Evolutionary conservation across 1,140 invertebrate species (phyloP), one percentile per base, ranked within the genome.

Genomic region (Euborellia annulipes): DNA sequence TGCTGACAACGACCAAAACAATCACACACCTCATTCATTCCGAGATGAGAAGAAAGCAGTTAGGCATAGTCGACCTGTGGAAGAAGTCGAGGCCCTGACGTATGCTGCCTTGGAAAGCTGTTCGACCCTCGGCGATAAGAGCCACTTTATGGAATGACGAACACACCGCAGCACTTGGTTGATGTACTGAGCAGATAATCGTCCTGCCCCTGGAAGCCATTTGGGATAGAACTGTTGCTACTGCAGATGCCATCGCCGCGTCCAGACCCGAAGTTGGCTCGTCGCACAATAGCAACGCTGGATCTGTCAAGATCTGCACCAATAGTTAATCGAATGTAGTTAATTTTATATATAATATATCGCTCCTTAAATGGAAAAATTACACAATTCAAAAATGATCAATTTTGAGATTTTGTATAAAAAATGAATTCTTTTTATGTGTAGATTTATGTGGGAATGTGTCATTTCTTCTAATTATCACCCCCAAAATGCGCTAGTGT

Each of bases 281-380:
- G 60, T 98, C 94, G 62, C 92, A 97, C 58, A 98, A 92, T 73
- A 98, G 76, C 30, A 98, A 63, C 1, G 88, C 82, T 2, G 93
- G 93, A 68, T 97, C 83, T 0, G 90, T 97, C 18, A 97, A 66
- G n/a, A 79, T 65, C 75, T 76, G 46, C n/a, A n/a, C n/a, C n/a
- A n/a, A n/a, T n/a, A n/a, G n/a, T n/a, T n/a, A n/a, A n/a, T n/a
- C n/a, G n/a, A n/a, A n/a, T n/a, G n/a, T n/a, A n/a, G n/a, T n/a
- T n/a, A n/a, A n/a, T n/a, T n/a, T n/a, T n/a, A n/a, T n/a, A n/a
- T n/a, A n/a, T n/a, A n/a, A n/a, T n/a, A n/a, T n/a, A n/a, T n/a
- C n/a, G n/a, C n/a, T n/a, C n/a, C n/a, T n/a, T n/a, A n/a, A n/a
- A n/a, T n/a, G n/a, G n/a, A n/a, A n/a, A n/a, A n/a, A n/a, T n/a